Conservation (phyloP, 1,140 invertebrate genomes). For the Batillaria attramentaria region DNA sequence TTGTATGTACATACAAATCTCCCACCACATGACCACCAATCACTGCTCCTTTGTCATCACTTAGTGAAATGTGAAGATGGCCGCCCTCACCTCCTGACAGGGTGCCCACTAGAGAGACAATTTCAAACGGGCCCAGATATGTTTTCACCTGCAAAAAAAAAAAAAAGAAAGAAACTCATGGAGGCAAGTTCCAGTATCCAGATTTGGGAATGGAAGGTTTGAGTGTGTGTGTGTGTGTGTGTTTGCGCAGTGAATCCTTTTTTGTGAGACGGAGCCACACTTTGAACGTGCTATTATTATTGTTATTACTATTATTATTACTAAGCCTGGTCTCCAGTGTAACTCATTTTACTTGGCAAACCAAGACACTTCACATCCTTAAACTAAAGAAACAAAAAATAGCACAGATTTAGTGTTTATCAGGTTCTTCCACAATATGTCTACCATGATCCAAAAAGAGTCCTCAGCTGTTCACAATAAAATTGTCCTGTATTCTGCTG, state of each 20-base stretch:
- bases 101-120: conserved; percentile 72
- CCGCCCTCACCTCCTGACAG: conserved; percentile 66
- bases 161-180: not conserved
- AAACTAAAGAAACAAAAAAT: not conserved
- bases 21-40: conserved; percentile 73
- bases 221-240: not conserved
- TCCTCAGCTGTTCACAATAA: not conserved
- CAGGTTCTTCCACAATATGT: no score
- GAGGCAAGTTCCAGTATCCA: not conserved
- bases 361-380: no score
- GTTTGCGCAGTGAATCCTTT: not conserved
- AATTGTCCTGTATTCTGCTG: no score
- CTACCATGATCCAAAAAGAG: not conserved
- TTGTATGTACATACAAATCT: conserved; percentile 72
- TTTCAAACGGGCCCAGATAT: conserved; percentile 69
- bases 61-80: conserved; percentile 72
- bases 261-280: not conserved
- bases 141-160: conserved; percentile 57
- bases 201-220: not conserved
- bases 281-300: not conserved
- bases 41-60: conserved; percentile 66
- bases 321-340: no score
- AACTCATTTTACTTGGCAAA: no score
- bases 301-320: not conserved
- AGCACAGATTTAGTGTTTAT: not conserved